A percentile compares a stretch with the other conserved stretches of the same genome.
Evolutionary conservation across 2,888 invertebrate species (phyloP).

Genomic region (Seira ritae): DNA sequence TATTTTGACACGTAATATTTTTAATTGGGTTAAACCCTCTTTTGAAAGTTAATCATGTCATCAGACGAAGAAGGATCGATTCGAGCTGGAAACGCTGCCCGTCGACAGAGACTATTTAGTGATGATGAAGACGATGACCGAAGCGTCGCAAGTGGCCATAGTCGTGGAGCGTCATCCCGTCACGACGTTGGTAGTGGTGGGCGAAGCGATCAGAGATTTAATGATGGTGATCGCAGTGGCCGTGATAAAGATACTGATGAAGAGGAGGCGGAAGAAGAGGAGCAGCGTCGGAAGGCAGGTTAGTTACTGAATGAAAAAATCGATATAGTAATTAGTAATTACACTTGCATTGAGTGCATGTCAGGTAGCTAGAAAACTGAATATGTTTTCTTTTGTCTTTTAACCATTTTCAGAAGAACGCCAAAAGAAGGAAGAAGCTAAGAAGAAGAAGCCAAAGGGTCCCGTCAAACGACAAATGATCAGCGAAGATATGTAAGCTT

Average conservation of each 20-base stretch:
- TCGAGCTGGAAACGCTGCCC: not conserved
- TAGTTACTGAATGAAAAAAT: not conserved
- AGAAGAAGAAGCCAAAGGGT: constrained; percentile 62
- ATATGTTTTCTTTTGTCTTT: no score
- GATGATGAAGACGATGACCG: constrained; percentile 22
- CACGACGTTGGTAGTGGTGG: not conserved
- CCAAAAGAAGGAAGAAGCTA: constrained; percentile 41
- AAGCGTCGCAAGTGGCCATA: not conserved
- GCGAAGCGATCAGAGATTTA: not conserved
- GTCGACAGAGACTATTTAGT: constrained; percentile 30
- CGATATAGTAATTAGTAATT: no score
- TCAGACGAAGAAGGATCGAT: constrained; percentile 5
- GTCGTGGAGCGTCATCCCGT: constrained; percentile 14
- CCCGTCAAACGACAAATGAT: constrained; percentile 64
- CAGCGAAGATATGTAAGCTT: constrained; percentile 69
- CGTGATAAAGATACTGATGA: constrained; percentile 34
- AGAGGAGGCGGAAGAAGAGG: constrained; percentile 39
- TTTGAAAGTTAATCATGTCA: not conserved
- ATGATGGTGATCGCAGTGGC: constrained; percentile 16
- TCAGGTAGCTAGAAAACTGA: no score
- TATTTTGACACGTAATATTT: no score
- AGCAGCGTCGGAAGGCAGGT: constrained; percentile 30
- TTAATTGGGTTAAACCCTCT: no score
- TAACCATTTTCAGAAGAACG: not conserved
- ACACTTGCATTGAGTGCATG: no score